Evolutionary conservation across 2,888 invertebrate species (phyloP), one percentile per base, ranked within the genome.

Genomic region (Chelonus formosanus): DNA sequence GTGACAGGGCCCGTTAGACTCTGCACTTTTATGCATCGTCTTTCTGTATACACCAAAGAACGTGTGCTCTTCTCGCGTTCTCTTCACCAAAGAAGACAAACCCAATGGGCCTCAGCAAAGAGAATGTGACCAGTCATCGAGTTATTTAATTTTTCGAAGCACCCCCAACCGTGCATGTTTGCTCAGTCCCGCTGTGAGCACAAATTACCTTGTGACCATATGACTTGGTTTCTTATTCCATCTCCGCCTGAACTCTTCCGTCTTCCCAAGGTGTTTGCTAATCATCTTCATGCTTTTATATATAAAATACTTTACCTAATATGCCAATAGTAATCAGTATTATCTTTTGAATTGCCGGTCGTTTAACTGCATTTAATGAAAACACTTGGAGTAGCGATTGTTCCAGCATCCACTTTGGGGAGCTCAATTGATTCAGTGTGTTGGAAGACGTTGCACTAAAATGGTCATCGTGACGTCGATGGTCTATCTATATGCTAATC

Each of bases 121-220:
- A 84, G 87, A 88, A 87, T 87, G 87, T 86, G 88, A 86, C 84
- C 86, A 86, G 87, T 88, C 88, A 88, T 87, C 86, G 86, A 84
- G 85, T 86, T 86, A 86, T 87, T 87, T 86, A 86, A 85, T 85
- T 85, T 85, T 85, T 85, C 84, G 78, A 79, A 73, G 80, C 80
- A 79, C 81, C 84, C 84, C 84, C 79, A 83, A 80, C 62, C 78
- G 84, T 78, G 85, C 85, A 81, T 87, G 87, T 88, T 88, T 87
- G 86, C 86, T 86, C 86, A 86, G 84, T 81, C 88, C 88, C 81
- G 88, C 88, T 88, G 88, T 82, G 88, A 86, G 86, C 87, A 88
- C 87, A 88, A 88, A 88, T 88, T 88, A 86, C 86, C 86, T 87
- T 85, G 86, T 86, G 86, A 85, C 84, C 85, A 84, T 84, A 85